Percentiles rank a stretch among this genome's conserved stretches.
These are phyloP conservation scores for Colletes collaris DNA, from an alignment of 2,888 invertebrate species.

Conservation along the genomic window DNA sequence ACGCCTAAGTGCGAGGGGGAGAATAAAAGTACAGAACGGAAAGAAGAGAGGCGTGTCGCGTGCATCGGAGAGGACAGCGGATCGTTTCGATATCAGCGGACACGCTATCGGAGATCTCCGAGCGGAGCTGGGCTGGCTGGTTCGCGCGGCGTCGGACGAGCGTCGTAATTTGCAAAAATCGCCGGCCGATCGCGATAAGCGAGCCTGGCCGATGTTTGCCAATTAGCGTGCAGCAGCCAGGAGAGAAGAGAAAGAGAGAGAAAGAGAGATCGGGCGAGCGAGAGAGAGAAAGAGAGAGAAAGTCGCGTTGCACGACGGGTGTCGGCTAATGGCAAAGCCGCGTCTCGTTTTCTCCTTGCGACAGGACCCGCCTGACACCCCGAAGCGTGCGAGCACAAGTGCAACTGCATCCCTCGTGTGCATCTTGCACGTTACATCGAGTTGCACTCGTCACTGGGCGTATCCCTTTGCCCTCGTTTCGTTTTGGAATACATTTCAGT, in stretches of 20 bases:
- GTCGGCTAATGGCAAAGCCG: slow-evolving; percentile 65
- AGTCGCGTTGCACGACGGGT: slow-evolving; percentile 61
- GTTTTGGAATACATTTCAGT: neutral
- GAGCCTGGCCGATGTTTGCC: slow-evolving; percentile 73
- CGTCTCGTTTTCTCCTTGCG: slow-evolving; percentile 65
- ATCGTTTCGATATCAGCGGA: slow-evolving; percentile 72
- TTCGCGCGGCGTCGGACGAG: slow-evolving; percentile 57
- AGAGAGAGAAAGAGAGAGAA: slow-evolving; percentile 1
- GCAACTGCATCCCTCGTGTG: slow-evolving; percentile 42
- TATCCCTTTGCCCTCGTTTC: slow-evolving; percentile 16
- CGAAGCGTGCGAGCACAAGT: slow-evolving; percentile 45
- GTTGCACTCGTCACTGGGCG: slow-evolving; percentile 17
- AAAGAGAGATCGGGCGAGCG: neutral
- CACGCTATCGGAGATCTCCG: slow-evolving; percentile 71
- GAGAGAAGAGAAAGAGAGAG: slow-evolving; percentile 13
- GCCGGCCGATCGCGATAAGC: slow-evolving; percentile 77
- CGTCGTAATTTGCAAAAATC: slow-evolving; percentile 79
- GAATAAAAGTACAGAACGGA: neutral
- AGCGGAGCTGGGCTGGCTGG: slow-evolving; percentile 60
- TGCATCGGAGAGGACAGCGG: slow-evolving; percentile 45
- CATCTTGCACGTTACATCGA: slow-evolving; percentile 19
- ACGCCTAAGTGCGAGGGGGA: slow-evolving; percentile 6
- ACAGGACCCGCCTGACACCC: slow-evolving; percentile 63
- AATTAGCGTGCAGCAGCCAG: slow-evolving; percentile 70
- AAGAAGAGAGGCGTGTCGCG: slow-evolving; percentile 52